Conservation (phyloP, 2,797 vertebrate species). For the Parauchenoglanis ngamensis region DNA sequence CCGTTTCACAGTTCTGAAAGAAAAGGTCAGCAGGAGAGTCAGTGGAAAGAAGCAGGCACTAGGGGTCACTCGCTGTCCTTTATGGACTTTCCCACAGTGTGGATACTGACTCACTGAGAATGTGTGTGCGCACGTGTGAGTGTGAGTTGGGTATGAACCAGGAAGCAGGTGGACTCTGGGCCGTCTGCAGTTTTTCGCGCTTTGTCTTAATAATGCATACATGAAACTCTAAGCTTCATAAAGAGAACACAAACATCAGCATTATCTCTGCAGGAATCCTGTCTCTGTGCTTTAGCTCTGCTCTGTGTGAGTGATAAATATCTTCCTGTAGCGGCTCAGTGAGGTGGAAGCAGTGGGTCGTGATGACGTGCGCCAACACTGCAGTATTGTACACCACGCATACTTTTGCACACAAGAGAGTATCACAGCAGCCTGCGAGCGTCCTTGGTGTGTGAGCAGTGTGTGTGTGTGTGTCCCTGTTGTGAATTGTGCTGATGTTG, state of each 20-base stretch:
- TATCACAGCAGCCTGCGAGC: constrained; percentile 63
- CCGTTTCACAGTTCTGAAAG: background rate
- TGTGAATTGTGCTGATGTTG: constrained; percentile 66
- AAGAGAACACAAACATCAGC: background rate
- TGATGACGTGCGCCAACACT: constrained; percentile 64
- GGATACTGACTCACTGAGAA: background rate
- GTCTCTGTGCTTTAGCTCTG: background rate
- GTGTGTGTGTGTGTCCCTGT: constrained; percentile 45
- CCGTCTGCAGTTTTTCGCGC: background rate
- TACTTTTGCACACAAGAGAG: constrained; percentile 51
- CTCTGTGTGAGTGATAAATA: constrained; percentile 30
- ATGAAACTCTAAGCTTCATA: constrained; percentile 11
- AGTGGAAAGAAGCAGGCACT: constrained; percentile 2
- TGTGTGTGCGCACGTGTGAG: constrained; percentile 4
- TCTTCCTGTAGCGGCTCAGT: constrained; percentile 43
- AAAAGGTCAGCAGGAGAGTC: background rate
- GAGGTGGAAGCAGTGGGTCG: constrained; percentile 62
- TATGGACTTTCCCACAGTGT: constrained; percentile 8
- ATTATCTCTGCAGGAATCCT: background rate
- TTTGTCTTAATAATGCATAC: constrained; percentile 23
- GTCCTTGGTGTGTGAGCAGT: constrained; percentile 58
- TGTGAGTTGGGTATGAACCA: constrained; percentile 2
- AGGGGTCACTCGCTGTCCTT: constrained; percentile 3
- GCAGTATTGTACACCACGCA: constrained; percentile 63
- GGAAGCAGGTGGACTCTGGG: constrained; percentile 6